Conservation (phyloP, 2,888 invertebrate genomes). For the Rhamnusium bicolor region DNA sequence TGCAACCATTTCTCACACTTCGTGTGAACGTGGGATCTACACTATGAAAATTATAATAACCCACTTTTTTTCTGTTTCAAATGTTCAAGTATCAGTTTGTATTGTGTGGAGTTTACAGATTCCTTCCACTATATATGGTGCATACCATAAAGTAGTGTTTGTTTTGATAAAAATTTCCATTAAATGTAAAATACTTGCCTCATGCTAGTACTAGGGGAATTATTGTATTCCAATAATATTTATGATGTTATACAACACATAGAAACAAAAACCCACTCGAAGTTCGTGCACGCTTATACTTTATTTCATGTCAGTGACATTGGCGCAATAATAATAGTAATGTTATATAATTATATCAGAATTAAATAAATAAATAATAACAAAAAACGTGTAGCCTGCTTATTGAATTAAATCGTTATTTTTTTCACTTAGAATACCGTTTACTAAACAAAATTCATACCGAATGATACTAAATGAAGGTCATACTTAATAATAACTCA, state of each 20-base stretch:
- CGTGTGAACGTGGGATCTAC: too few species aligned
- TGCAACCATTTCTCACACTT: too few species aligned
- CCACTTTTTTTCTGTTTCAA: too few species aligned
- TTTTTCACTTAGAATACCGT: not conserved
- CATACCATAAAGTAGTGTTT: too few species aligned
- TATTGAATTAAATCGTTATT: not conserved
- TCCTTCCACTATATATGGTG: too few species aligned
- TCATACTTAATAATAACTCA: too few species aligned
- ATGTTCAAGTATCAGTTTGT: too few species aligned
- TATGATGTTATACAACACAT: not conserved
- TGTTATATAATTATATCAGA: slow-evolving; percentile 8
- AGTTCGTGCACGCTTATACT: not conserved
- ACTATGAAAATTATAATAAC: too few species aligned
- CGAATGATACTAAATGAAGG: too few species aligned
- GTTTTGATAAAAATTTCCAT: too few species aligned
- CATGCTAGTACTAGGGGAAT: not conserved
- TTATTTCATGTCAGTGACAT: not conserved
- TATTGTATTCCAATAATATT: not conserved
- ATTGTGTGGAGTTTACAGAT: too few species aligned
- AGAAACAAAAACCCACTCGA: not conserved
- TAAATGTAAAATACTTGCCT: too few species aligned
- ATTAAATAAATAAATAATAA: slow-evolving; percentile 2
- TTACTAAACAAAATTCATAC: not conserved
- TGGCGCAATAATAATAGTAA: not conserved
- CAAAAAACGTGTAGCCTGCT: not conserved